A percentile compares a stretch with the other conserved stretches of the same genome.
phyloP scores from a whole-genome alignment of 2,888 invertebrate species.

The Euzophera pinguis region DNA sequence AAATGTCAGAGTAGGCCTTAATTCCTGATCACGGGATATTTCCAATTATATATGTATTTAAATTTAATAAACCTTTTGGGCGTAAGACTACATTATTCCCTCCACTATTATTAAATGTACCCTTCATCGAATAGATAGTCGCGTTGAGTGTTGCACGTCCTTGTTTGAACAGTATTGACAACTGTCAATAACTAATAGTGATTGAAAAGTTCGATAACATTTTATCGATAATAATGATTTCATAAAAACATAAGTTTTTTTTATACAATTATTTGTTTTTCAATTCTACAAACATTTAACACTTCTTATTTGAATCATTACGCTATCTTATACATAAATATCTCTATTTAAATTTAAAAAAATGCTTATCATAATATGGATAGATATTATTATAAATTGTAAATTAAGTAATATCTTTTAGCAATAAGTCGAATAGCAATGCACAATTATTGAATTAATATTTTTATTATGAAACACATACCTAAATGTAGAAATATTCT shows the following conservation, averaged over 20 bases:
- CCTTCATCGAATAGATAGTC: constrained; percentile 37
- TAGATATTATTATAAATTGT: neutral
- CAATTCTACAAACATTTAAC: too few relatives aligned
- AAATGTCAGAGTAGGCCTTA: constrained; percentile 50
- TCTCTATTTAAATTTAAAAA: neutral
- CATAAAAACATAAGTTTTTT: too few relatives aligned
- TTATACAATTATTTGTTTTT: too few relatives aligned
- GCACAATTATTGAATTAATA: constrained; percentile 17
- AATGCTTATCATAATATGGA: neutral
- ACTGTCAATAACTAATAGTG: neutral
- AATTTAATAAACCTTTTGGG: constrained; percentile 17
- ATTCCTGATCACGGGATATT: constrained; percentile 37
- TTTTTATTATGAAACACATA: neutral
- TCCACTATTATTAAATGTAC: constrained; percentile 61
- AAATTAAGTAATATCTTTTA: neutral
- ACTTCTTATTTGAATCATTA: too few relatives aligned
- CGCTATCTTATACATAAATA: neutral
- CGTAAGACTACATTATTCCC: constrained; percentile 67
- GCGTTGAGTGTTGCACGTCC: constrained; percentile 36
- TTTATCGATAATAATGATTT: too few relatives aligned
- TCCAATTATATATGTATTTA: constrained; percentile 22
- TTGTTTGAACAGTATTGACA: constrained; percentile 16
- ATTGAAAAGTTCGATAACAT: too few relatives aligned
- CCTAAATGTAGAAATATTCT: neutral
- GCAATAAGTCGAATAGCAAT: neutral